phyloP scores from a whole-genome alignment of 2,797 vertebrate genomes.

The Rhinophrynus dorsalis region DNA sequence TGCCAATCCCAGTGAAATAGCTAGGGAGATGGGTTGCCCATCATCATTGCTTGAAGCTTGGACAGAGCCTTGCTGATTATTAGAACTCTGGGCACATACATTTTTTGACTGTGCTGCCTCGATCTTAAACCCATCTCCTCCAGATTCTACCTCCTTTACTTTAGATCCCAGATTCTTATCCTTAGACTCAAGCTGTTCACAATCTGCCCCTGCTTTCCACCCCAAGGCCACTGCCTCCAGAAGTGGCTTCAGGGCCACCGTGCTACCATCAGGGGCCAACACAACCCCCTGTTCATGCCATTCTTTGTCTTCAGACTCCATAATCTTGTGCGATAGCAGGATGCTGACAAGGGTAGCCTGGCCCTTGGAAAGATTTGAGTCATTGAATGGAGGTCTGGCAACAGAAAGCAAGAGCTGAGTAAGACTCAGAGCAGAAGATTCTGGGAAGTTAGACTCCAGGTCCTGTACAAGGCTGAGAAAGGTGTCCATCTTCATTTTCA shows the following conservation, averaged over 20 bases:
- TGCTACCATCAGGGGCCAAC: conserved; percentile 80
- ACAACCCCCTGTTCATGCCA: conserved; percentile 71
- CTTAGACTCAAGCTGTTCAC: background rate
- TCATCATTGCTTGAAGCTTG: conserved; percentile 13
- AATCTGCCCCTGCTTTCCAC: conserved; percentile 66
- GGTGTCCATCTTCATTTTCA: conserved; percentile 20
- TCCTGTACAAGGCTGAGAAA: conserved; percentile 23
- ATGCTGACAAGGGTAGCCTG: conserved; percentile 63
- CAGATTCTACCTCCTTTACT: background rate
- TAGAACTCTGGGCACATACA: background rate
- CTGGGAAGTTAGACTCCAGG: conserved; percentile 1
- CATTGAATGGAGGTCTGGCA: background rate
- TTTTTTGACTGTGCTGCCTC: background rate
- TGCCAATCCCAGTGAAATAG: conserved; percentile 67
- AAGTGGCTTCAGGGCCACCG: conserved; percentile 75
- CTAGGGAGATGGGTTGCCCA: conserved; percentile 66
- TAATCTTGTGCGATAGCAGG: conserved; percentile 62
- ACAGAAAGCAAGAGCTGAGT: background rate
- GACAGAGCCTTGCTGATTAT: background rate
- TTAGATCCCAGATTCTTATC: background rate
- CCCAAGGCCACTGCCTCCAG: conserved; percentile 73
- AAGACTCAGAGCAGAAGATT: background rate
- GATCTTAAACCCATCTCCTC: background rate
- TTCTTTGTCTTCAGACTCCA: background rate
- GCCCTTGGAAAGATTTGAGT: conserved; percentile 28